Evolutionary conservation across 2,888 invertebrate species (phyloP).

Genomic region (Anorthoa munda): DNA sequence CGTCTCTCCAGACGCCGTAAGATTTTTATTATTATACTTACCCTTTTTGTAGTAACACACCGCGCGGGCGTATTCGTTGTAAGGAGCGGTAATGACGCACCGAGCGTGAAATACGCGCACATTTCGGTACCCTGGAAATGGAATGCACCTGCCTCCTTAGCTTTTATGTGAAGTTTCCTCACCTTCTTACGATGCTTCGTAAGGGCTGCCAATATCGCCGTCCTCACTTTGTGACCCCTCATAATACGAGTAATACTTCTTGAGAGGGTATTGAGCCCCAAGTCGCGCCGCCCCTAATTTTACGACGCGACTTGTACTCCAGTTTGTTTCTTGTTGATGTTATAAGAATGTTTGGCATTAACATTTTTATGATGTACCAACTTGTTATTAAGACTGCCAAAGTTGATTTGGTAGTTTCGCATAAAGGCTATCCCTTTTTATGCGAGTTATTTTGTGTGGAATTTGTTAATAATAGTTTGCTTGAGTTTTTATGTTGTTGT

Average conservation of each 20-base stretch:
- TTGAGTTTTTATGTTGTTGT: conserved; percentile 44
- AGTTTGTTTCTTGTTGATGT: conserved; percentile 80
- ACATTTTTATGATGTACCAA: conserved; percentile 78
- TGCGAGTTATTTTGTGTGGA: conserved; percentile 58
- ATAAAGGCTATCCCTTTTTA: conserved; percentile 60
- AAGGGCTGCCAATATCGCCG: conserved; percentile 89
- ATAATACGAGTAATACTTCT: conserved; percentile 89
- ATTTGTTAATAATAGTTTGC: conserved; percentile 61
- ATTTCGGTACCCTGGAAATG: conserved; percentile 88
- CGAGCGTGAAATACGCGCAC: conserved; percentile 89
- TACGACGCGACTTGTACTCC: conserved; percentile 78
- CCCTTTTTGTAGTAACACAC: conserved; percentile 83
- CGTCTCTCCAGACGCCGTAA: conserved; percentile 79
- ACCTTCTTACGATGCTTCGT: conserved; percentile 87
- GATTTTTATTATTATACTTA: conserved; percentile 88
- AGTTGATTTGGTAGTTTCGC: conserved; percentile 63
- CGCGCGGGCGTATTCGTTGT: conserved; percentile 77
- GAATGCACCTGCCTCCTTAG: conserved; percentile 90
- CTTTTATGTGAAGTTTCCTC: conserved; percentile 90
- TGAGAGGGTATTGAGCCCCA: conserved; percentile 87
- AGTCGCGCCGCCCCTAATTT: conserved; percentile 82
- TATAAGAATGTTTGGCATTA: conserved; percentile 77
- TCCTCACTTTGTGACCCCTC: conserved; percentile 90
- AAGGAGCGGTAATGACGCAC: conserved; percentile 85
- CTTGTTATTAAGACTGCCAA: conserved; percentile 66